Conservation (phyloP, 2,797 vertebrate genomes). For the Neomorphus geoffroyi region DNA sequence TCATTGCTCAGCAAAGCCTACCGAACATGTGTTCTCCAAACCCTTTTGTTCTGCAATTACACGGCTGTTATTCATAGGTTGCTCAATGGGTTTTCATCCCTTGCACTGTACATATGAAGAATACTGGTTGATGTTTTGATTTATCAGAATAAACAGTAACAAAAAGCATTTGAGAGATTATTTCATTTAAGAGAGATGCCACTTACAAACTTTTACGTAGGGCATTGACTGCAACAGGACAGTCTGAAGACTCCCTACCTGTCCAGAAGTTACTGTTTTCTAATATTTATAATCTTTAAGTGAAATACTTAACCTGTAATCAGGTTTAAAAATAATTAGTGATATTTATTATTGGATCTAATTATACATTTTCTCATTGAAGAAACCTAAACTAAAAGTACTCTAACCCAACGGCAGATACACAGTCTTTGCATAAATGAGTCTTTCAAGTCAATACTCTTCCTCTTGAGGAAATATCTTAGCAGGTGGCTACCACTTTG, state of each 20-base stretch:
- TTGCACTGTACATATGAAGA: constrained; percentile 43
- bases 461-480: neutral
- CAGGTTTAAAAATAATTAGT: neutral
- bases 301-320: neutral
- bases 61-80: constrained; percentile 62
- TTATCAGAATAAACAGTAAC: constrained; percentile 49
- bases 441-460: neutral
- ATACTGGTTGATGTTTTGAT: constrained; percentile 54
- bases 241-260: neutral
- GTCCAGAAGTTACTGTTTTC: neutral
- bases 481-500: fast-evolving
- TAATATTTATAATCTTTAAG: neutral
- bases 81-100: constrained; percentile 57
- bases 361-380: neutral
- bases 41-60: constrained; percentile 74
- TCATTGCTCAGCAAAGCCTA: constrained; percentile 26
- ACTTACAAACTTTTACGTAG: neutral
- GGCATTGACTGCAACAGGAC: neutral
- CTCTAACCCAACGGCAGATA: neutral
- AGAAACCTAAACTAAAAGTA: neutral
- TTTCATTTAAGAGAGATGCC: constrained; percentile 6
- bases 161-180: constrained; percentile 19
- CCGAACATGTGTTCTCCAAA: constrained; percentile 64
- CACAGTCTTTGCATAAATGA: neutral
- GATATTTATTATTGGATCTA: neutral